A percentile compares a stretch with the other conserved stretches of the same genome.
These are phyloP conservation scores for Pristionchus arcanus DNA, from an alignment of 2,888 invertebrate species.

Conservation along the genomic window DNA sequence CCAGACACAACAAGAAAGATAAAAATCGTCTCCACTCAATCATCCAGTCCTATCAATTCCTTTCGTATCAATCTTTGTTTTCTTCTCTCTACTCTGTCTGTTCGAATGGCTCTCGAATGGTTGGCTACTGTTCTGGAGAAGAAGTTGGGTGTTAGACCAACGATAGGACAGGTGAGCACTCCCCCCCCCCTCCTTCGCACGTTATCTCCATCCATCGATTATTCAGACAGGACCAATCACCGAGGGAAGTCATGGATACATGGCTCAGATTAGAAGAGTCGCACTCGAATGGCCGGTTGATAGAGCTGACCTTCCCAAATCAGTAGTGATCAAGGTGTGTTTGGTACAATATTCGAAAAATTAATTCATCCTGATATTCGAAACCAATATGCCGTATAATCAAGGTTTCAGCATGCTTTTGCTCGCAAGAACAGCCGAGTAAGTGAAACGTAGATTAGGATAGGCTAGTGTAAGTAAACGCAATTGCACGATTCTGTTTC, in stretches of 20 bases:
- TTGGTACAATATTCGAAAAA: neutral
- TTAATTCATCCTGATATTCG: too few relatives aligned
- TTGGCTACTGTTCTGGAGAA: slow-evolving; percentile 24
- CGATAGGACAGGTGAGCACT: slow-evolving; percentile 8
- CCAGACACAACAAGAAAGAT: neutral
- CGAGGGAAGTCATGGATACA: slow-evolving; percentile 54
- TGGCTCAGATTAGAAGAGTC: slow-evolving; percentile 44
- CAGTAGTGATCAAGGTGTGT: slow-evolving; percentile 49
- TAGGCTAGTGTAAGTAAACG: neutral
- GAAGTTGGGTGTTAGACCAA: slow-evolving; percentile 15
- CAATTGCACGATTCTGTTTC: neutral
- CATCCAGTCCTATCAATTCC: slow-evolving; percentile 29
- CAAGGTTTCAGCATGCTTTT: neutral
- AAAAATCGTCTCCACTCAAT: neutral
- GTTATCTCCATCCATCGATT: neutral
- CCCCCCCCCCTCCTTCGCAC: neutral
- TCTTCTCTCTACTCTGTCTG: neutral
- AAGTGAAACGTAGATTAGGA: neutral
- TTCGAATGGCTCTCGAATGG: slow-evolving; percentile 4
- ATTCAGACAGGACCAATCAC: slow-evolving; percentile 4
- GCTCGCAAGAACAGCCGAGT: slow-evolving; percentile 43
- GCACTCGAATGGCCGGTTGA: slow-evolving; percentile 22
- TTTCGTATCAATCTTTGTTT: slow-evolving; percentile 11
- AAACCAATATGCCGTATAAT: neutral
- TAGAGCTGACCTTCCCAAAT: slow-evolving; percentile 35